phyloP scores from a whole-genome alignment of 2,113 vertebrate species.

The Meleagris gallopavo region DNA sequence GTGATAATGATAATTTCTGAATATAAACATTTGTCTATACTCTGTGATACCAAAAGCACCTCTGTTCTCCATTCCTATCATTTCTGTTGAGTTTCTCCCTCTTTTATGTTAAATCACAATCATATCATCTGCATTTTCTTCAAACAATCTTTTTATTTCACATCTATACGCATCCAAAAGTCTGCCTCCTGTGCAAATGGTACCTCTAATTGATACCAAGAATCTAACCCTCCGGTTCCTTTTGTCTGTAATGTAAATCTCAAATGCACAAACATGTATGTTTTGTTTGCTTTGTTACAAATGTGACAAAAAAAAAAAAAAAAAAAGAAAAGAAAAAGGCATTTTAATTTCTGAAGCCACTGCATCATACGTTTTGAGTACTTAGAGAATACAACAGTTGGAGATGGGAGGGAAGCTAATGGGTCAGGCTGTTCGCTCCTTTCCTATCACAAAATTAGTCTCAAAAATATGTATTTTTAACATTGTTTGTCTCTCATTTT shows the following conservation, averaged over 20 bases:
- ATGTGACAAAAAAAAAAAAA: neutral
- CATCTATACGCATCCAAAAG: neutral
- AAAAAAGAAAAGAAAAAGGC: neutral
- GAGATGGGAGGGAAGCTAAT: neutral
- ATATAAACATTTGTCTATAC: conserved; percentile 2
- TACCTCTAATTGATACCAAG: neutral
- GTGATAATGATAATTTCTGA: conserved; percentile 2
- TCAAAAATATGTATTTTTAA: neutral
- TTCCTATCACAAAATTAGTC: neutral
- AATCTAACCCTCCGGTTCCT: neutral
- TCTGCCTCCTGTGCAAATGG: neutral
- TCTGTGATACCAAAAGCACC: neutral
- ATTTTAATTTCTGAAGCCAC: neutral
- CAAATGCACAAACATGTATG: neutral
- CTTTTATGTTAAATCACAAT: neutral
- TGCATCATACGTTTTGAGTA: neutral
- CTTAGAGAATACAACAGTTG: neutral
- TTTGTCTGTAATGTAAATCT: conserved; percentile 1
- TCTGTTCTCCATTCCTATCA: neutral
- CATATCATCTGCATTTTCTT: conserved; percentile 10
- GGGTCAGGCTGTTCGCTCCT: neutral
- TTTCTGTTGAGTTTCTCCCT: neutral
- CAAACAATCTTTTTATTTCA: neutral
- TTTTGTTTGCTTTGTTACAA: neutral
- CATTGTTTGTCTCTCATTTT: neutral